phyloP scores from a whole-genome alignment of 2,113 vertebrate genomes.

The Passer domesticus region DNA sequence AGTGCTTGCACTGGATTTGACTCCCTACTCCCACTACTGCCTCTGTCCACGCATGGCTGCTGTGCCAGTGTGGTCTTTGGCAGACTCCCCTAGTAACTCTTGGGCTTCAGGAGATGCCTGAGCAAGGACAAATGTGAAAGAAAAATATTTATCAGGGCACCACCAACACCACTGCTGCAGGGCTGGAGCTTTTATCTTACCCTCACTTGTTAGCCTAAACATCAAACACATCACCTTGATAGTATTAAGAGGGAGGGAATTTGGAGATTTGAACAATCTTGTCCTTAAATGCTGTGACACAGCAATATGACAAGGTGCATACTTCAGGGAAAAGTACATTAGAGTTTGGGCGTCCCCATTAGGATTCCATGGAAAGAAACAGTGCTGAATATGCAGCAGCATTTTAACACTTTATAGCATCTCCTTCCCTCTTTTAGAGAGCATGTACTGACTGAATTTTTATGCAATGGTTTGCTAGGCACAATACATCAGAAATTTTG shows the following conservation, averaged over 20 bases:
- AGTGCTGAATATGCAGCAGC: not conserved
- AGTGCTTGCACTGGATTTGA: not conserved
- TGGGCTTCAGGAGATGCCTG: not conserved
- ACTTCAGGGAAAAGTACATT: not conserved
- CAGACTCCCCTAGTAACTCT: not conserved
- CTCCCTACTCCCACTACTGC: not conserved
- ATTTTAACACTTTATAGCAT: not conserved
- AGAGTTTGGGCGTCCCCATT: not conserved
- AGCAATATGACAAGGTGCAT: not conserved
- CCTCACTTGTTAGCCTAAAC: not conserved
- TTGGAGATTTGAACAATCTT: not conserved
- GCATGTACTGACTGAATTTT: not conserved
- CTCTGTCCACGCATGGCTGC: not conserved
- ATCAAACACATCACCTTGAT: not conserved
- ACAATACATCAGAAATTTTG: not conserved
- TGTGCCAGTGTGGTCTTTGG: not conserved
- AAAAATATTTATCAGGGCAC: not conserved
- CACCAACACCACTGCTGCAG: not conserved
- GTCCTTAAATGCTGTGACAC: not conserved
- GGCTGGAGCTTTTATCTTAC: not conserved
- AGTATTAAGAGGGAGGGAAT: not conserved
- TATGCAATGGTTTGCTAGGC: not conserved
- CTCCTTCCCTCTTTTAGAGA: not conserved
- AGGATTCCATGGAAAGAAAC: not conserved
- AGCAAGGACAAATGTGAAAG: accelerated